Base-by-base conservation (phyloP, 2,888 invertebrate genomes). In the Agonopterix arenella region DNA sequence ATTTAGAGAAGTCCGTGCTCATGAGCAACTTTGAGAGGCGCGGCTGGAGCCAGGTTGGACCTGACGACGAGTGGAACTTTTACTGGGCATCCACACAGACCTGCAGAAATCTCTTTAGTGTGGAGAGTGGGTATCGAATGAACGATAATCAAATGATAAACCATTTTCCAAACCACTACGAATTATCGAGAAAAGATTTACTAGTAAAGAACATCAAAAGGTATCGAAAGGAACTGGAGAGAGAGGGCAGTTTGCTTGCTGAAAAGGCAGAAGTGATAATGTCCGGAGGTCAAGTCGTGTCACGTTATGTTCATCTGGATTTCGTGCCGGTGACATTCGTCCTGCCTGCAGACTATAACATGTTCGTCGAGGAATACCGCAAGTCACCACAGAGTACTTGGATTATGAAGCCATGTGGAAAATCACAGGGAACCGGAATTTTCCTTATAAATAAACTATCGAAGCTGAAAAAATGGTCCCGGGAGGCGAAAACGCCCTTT, bases 381-480 rank as follows among this genome's bases (percentile, higher is more conserved):
- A 97, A 97, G 84, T 95, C 95, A 58, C 97, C 98, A 0, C 95
- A 96, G 72, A 96, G 96, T 63, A 98, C 98, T 1, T 98, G 98
- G 98, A 98, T 98, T 58, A 97, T 98, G 94, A 98, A 98, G 76
- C 98, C 98, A 0, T 97, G 97, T 75, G 97, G 97, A 36, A 96
- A 98, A 84, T 97, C 98, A 0, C 96, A 96, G 76, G 96, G 96
- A 1, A 93, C 95, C n/a, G 98, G 98, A 41, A 98, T 98, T 70
- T 98, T 98, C 78, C 90, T 98, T 50, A 97, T 98, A 64, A 98
- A 98, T 78, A 97, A 97, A 88, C 86, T 98, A 53, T 97, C 97
- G 2, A 98, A 98, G 84, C 84, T 98, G 52, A 98, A 97, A 73
- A 93, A 95, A 74, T 96, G 96, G 95, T 96, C 96, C 0, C 90